Percentiles rank a stretch among this genome's conserved stretches.
Conservation (phyloP, 2,888 invertebrate species). For the Listrodromus nycthemerus region DNA sequence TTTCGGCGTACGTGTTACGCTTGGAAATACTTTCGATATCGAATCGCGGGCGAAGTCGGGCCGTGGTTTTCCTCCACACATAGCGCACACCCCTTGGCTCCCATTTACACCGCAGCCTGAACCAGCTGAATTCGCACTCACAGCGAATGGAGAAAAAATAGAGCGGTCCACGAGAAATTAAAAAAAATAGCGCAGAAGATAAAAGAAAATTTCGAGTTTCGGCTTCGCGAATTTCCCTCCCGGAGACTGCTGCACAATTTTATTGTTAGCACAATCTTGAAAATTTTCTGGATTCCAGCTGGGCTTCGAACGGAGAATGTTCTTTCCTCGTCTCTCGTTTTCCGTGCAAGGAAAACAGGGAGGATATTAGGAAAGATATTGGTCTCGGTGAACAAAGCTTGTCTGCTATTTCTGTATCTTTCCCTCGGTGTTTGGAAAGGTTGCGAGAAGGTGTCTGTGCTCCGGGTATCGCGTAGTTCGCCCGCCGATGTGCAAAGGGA, state of each 20-base stretch:
- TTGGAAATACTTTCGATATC: conserved; percentile 61
- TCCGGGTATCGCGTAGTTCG: conserved; percentile 7
- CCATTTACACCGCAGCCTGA: conserved; percentile 4
- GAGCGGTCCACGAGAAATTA: neutral
- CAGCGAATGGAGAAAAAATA: neutral
- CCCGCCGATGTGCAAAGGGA: conserved; percentile 31
- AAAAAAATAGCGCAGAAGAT: neutral
- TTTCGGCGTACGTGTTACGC: conserved; percentile 64
- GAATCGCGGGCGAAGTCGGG: conserved; percentile 4
- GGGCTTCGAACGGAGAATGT: conserved; percentile 15
- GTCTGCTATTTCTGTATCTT: conserved; percentile 30
- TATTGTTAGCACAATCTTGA: conserved; percentile 29
- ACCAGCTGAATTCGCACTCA: neutral
- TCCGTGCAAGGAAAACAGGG: conserved; percentile 36
- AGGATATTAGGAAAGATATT: conserved; percentile 54
- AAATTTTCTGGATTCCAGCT: conserved; percentile 32
- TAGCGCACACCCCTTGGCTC: neutral
- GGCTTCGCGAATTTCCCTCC: neutral
- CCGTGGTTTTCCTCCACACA: conserved; percentile 17
- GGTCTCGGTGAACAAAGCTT: conserved; percentile 50
- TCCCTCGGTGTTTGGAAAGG: neutral
- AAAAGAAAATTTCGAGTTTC: neutral
- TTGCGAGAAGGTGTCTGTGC: conserved; percentile 4
- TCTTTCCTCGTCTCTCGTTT: conserved; percentile 1
- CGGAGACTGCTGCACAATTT: conserved; percentile 14